Evolutionary conservation across 2,888 invertebrate species (phyloP).

Genomic region (Muschampia plurimacula): DNA sequence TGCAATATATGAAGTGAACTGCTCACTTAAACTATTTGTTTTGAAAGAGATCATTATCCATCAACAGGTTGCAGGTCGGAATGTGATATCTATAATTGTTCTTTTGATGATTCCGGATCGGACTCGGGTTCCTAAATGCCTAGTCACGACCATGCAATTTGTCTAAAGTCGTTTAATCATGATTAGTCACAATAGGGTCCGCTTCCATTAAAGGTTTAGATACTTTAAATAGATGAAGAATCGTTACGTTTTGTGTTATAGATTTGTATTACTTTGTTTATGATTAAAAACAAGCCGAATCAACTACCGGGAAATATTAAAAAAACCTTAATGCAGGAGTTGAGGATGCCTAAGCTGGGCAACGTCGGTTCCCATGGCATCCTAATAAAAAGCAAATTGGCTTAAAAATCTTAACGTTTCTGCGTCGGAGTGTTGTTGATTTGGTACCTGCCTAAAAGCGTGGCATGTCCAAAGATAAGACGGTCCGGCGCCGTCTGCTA

Average conservation of each 20-base stretch:
- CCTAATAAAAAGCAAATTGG: constrained; percentile 80
- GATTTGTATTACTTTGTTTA: constrained; percentile 31
- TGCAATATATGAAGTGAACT: constrained; percentile 57
- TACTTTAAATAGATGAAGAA: constrained; percentile 68
- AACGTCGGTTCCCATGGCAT: constrained; percentile 53
- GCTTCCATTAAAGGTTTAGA: constrained; percentile 78
- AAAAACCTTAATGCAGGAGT: constrained; percentile 14
- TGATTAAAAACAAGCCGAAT: constrained; percentile 36
- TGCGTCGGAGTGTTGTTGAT: constrained; percentile 64
- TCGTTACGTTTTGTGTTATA: constrained; percentile 55
- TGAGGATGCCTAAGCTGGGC: background rate
- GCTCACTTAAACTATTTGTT: constrained; percentile 75
- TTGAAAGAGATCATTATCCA: constrained; percentile 81
- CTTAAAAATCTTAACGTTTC: constrained; percentile 74
- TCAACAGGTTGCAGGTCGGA: constrained; percentile 82
- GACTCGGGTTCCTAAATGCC: constrained; percentile 74
- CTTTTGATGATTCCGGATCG: constrained; percentile 84
- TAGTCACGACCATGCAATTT: constrained; percentile 86
- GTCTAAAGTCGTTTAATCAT: constrained; percentile 85
- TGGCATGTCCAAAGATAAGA: constrained; percentile 82
- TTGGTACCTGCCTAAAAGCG: constrained; percentile 83
- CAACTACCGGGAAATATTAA: constrained; percentile 39
- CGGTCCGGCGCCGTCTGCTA: constrained; percentile 80
- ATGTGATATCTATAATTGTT: constrained; percentile 85
- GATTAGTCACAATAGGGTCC: constrained; percentile 84